Evolutionary conservation across 2,113 vertebrate species (phyloP).

Genomic region (Trochalopteron elliotii): DNA sequence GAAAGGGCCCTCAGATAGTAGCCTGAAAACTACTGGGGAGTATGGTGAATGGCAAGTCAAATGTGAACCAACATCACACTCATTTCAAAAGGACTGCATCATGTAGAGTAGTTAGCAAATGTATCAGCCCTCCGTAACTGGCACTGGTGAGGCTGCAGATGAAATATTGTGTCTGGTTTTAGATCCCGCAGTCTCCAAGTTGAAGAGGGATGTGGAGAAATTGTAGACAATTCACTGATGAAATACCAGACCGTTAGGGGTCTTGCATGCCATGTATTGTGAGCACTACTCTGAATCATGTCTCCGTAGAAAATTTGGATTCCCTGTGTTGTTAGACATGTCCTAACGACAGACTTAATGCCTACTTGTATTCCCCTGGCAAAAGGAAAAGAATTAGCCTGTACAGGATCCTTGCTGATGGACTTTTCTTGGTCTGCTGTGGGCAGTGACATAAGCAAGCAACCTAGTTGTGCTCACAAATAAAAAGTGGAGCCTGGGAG

Average conservation of each 20-base stretch:
- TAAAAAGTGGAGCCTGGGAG: neutral
- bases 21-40: neutral
- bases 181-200: neutral
- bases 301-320: neutral
- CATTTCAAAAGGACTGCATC: neutral
- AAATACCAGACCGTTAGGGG: neutral
- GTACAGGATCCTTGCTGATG: neutral
- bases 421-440: neutral
- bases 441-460: neutral
- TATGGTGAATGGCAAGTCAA: neutral
- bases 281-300: neutral
- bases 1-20: neutral
- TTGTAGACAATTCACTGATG: neutral
- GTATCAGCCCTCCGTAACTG: neutral
- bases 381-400: neutral
- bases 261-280: neutral
- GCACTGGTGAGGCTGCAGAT: neutral
- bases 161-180: neutral
- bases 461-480: fast-evolving
- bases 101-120: neutral
- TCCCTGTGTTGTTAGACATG: neutral
- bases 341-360: neutral
- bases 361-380: neutral
- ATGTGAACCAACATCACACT: neutral
- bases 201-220: neutral